A percentile compares a stretch with the other conserved stretches of the same genome.
These are phyloP conservation scores for Drosophila mayri DNA, from an alignment of 1,140 invertebrate species.

Conservation along the genomic window DNA sequence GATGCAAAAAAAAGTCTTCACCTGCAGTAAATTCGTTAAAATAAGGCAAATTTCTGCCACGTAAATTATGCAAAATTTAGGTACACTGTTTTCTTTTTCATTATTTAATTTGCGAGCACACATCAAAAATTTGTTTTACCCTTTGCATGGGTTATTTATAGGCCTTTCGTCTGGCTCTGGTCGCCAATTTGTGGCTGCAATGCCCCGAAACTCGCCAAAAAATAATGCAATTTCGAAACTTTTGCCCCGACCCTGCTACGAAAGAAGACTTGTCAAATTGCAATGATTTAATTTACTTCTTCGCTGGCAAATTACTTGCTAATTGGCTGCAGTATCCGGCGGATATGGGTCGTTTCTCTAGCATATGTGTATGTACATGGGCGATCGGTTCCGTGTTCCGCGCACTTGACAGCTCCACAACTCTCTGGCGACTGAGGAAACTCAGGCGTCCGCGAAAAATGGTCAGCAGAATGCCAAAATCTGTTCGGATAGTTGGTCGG, in stretches of 20 bases:
- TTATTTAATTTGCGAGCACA: constrained; percentile 41
- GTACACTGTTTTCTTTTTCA: constrained; percentile 23
- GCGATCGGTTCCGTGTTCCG: constrained; percentile 47
- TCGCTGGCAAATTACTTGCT: constrained; percentile 23
- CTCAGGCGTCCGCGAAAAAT: constrained; percentile 79
- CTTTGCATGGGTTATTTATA: constrained; percentile 68
- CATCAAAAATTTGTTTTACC: constrained; percentile 57
- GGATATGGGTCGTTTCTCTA: constrained; percentile 2
- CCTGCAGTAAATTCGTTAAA: constrained; percentile 22
- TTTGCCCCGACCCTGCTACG: constrained; percentile 10
- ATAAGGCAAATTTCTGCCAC: neutral
- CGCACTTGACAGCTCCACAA: constrained; percentile 72
- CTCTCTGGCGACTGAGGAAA: constrained; percentile 68
- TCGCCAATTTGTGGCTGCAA: constrained; percentile 37
- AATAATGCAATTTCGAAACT: constrained; percentile 63
- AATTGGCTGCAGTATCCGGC: constrained; percentile 34
- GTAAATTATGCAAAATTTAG: constrained; percentile 53
- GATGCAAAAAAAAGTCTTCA: constrained; percentile 20
- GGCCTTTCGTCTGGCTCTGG: constrained; percentile 52
- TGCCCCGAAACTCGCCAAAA: constrained; percentile 22
- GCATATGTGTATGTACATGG: constrained; percentile 13
- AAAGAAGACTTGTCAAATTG: constrained; percentile 45
- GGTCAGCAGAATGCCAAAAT: constrained; percentile 68
- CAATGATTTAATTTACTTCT: constrained; percentile 54
- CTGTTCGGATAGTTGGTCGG: constrained; percentile 41